A percentile compares a stretch with the other conserved stretches of the same genome.
Conservation (phyloP, 2,888 invertebrate genomes). For the Chouioia cunea region DNA sequence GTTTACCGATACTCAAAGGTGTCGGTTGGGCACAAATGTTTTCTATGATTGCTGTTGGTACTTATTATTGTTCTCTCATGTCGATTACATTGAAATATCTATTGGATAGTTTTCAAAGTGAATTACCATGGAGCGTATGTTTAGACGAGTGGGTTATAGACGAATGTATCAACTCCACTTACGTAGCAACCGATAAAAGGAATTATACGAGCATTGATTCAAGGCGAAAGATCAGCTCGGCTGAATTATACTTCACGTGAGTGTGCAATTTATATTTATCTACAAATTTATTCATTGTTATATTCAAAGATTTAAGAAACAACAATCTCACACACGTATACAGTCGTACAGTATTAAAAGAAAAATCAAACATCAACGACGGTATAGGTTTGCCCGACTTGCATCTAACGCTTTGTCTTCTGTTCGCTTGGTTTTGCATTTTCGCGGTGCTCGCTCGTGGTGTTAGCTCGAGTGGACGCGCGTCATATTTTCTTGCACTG, state of each 20-base stretch:
- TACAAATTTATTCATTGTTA: background rate
- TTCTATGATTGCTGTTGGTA: conserved; percentile 67
- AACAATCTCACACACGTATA: background rate
- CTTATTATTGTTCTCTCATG: conserved; percentile 71
- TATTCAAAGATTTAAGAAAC: background rate
- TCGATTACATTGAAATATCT: conserved; percentile 70
- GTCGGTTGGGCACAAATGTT: conserved; percentile 71
- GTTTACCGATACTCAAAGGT: conserved; percentile 81
- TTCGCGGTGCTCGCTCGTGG: conserved; percentile 72
- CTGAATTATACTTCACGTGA: conserved; percentile 63
- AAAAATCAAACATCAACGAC: conserved; percentile 70
- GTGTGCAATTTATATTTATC: conserved; percentile 42
- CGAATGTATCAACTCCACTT: conserved; percentile 57
- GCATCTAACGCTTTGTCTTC: conserved; percentile 71
- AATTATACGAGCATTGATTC: conserved; percentile 3
- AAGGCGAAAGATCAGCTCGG: conserved; percentile 58
- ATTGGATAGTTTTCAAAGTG: conserved; percentile 66
- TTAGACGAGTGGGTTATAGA: conserved; percentile 63
- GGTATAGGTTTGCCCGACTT: conserved; percentile 74
- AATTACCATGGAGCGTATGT: conserved; percentile 70
- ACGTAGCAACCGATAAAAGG: too few relatives aligned
- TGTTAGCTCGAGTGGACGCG: conserved; percentile 75
- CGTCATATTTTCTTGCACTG: conserved; percentile 79
- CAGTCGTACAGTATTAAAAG: conserved; percentile 72
- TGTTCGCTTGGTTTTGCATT: conserved; percentile 71